Evolutionary conservation across 2,888 invertebrate species (phyloP).

Genomic region (Congeria kusceri): DNA sequence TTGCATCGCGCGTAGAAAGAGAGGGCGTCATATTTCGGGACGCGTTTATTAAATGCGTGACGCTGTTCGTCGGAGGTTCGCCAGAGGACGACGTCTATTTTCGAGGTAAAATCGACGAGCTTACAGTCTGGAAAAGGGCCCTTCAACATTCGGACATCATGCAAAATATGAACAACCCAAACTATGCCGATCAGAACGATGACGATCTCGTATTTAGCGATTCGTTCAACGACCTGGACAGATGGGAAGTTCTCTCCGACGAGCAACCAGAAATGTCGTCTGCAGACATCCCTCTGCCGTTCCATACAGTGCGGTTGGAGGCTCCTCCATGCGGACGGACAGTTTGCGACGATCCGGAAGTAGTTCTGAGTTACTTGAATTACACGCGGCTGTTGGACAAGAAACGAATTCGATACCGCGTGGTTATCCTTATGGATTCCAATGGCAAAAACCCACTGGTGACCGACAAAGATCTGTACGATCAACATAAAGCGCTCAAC

Average conservation of each 20-base stretch:
- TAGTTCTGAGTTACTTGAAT: slow-evolving; percentile 71
- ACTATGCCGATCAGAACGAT: not conserved
- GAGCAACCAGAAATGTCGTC: slow-evolving; percentile 47
- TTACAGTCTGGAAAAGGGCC: slow-evolving; percentile 70
- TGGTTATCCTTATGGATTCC: slow-evolving; percentile 78
- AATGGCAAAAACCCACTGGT: slow-evolving; percentile 78
- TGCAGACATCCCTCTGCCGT: slow-evolving; percentile 59
- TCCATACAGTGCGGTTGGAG: slow-evolving; percentile 63
- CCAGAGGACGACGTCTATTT: slow-evolving; percentile 53
- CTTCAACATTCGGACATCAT: slow-evolving; percentile 72
- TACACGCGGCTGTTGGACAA: slow-evolving; percentile 62
- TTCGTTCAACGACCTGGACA: slow-evolving; percentile 61
- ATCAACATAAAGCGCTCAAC: slow-evolving; percentile 74
- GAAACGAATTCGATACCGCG: slow-evolving; percentile 75
- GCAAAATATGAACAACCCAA: slow-evolving; percentile 42
- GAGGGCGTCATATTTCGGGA: slow-evolving; percentile 67
- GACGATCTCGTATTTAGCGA: slow-evolving; percentile 54
- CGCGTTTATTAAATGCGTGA: slow-evolving; percentile 64
- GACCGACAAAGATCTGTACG: slow-evolving; percentile 69
- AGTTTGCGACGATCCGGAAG: slow-evolving; percentile 81
- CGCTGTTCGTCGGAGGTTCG: slow-evolving; percentile 74
- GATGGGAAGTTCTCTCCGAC: slow-evolving; percentile 61
- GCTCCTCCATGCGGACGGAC: slow-evolving; percentile 81
- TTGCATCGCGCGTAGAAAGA: slow-evolving; percentile 67
- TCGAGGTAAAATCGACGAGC: slow-evolving; percentile 74